Evolutionary conservation across 2,797 vertebrate species (phyloP).

Genomic region (Lateolabrax maculatus): DNA sequence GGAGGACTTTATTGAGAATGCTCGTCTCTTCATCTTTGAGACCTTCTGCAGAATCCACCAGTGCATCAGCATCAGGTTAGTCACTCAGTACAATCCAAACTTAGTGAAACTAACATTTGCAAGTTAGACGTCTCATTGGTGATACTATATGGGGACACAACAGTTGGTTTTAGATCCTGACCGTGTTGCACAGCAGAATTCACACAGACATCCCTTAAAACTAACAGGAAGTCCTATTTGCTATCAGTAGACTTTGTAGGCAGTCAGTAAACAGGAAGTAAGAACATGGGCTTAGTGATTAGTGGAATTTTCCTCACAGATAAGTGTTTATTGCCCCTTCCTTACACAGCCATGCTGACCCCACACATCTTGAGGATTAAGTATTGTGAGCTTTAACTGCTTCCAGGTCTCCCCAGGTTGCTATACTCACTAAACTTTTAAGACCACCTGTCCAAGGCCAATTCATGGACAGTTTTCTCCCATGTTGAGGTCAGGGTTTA

Average conservation of each 20-base stretch:
- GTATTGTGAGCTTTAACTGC: constrained; percentile 71
- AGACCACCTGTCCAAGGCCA: constrained; percentile 75
- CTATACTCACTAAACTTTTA: constrained; percentile 68
- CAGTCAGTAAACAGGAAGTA: constrained; percentile 64
- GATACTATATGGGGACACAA: not conserved
- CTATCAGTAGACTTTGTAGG: constrained; percentile 34
- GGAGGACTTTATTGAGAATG: constrained; percentile 99
- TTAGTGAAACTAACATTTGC: not conserved
- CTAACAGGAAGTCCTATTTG: constrained; percentile 38
- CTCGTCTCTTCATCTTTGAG: constrained; percentile 98
- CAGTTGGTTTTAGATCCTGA: not conserved
- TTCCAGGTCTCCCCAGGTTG: constrained; percentile 75
- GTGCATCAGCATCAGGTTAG: constrained; percentile 97
- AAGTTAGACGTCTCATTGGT: not conserved
- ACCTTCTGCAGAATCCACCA: constrained; percentile 99
- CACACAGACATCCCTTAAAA: constrained; percentile 20
- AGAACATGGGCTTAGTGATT: constrained; percentile 66
- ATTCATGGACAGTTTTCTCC: constrained; percentile 58
- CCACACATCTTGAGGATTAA: constrained; percentile 69
- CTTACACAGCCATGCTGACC: constrained; percentile 61
- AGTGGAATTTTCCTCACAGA: constrained; percentile 67
- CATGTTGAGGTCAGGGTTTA: constrained; percentile 64
- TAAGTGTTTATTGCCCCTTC: constrained; percentile 81
- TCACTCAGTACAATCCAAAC: not conserved
- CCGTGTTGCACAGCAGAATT: constrained; percentile 15